These are phyloP conservation scores for Oreochromis mossambicus DNA, from an alignment of 2,797 vertebrate genomes.

Conservation along the genomic window DNA sequence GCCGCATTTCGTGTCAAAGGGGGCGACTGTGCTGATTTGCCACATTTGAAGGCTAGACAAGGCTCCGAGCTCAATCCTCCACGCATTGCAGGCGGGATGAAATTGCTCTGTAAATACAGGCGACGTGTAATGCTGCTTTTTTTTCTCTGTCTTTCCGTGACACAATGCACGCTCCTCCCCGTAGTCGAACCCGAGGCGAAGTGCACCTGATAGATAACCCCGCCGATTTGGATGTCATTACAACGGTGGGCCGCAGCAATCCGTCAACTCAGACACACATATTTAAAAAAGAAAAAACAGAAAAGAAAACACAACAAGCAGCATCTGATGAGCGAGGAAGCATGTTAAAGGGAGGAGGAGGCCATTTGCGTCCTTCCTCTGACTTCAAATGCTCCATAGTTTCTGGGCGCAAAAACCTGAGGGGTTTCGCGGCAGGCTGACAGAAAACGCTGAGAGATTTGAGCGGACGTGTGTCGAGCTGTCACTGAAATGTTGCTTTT, in stretches of 20 bases:
- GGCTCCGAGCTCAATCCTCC: constrained; percentile 59
- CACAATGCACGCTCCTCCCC: constrained; percentile 39
- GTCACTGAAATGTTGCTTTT: constrained; percentile 41
- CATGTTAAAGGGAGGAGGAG: background rate
- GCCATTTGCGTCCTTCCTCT: constrained; percentile 14
- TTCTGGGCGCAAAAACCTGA: constrained; percentile 33
- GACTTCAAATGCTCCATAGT: constrained; percentile 22
- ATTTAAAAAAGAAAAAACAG: background rate
- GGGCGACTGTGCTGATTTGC: constrained; percentile 77
- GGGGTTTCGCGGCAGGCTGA: constrained; percentile 22
- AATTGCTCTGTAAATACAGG: constrained; percentile 74
- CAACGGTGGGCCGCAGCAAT: background rate
- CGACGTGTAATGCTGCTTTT: constrained; percentile 41
- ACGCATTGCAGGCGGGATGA: constrained; percentile 52
- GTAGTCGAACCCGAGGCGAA: constrained; percentile 44
- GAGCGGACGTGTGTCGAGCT: constrained; percentile 53
- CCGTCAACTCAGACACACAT: background rate
- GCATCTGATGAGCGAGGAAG: background rate
- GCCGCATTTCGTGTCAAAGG: constrained; percentile 82
- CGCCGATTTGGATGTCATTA: constrained; percentile 60
- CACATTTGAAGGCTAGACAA: constrained; percentile 80
- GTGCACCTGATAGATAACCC: constrained; percentile 76
- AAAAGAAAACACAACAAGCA: background rate
- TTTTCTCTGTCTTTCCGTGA: constrained; percentile 10
- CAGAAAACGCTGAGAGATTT: constrained; percentile 1